Evolutionary conservation across 2,113 vertebrate genomes (phyloP), one percentile per base, ranked within the genome.

Genomic region (Mystacornis crossleyi): DNA sequence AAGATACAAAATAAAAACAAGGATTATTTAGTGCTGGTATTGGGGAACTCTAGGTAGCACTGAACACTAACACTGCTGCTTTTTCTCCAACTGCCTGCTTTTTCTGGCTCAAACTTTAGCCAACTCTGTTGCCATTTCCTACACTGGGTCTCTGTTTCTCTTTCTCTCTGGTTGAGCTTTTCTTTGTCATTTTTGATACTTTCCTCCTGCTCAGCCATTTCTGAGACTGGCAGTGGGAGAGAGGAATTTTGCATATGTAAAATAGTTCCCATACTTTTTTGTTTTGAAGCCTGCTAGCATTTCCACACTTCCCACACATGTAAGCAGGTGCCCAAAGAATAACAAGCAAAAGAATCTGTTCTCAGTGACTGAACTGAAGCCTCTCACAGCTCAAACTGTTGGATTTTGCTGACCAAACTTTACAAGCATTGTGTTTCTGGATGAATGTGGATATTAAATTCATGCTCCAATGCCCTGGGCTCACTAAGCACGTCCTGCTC

Each of bases 231-330:
- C 51, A 82, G 90, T 24, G 38, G 45, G 72, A 95, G 75, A 94
- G 67, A 89, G 57, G 73, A 93, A 73, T 86, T 92, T 81, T 96
- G 71, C 79, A 90, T 74, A 92, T 94, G 85, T 48, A 90, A 94
- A 96, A 88, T 23, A 71, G 78, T 57, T 92, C 60, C 80, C 85
- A 88, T 92, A 92, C 88, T 83, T 90, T 80, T 94, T 96, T 95
- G 87, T 94, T 95, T 95, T 94, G 71, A 93, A 97, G 75, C 34
- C 79, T 92, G 85, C 40, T 60, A 78, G 64, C 79, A 51, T 69
- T 93, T 96, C 93, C 90, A 96, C 90, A 96, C 93, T 96, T 97
- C 95, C 95, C 85, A 94, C 95, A 86, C 88, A 78, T 6, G 62
- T 91, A 96, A 95, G 67, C 54, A 96, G 55, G 75, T 47, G 12